Evolutionary conservation across 2,797 vertebrate genomes (phyloP), one percentile per base, ranked within the genome.

Genomic region (Mastacembelus armatus): DNA sequence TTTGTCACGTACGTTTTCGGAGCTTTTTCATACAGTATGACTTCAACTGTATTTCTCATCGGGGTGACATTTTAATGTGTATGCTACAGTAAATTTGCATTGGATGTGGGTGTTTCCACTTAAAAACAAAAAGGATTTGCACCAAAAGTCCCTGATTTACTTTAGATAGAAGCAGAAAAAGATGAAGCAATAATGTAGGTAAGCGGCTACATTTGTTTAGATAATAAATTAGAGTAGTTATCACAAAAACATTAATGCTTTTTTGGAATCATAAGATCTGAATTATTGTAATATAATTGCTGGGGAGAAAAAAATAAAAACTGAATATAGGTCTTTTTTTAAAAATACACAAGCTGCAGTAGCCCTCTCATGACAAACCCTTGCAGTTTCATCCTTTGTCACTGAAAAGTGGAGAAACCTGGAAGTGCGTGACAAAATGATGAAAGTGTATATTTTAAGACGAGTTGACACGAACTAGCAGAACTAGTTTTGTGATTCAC

Each of bases 231-330:
- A 40, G 39, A 24, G 21, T 63, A 52, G 52, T 51, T 51, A 62
- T 74, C 60, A 65, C 52, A 58, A 74, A 65, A 63, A n/a, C 22
- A 38, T 10, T 67, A 56, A 67, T 68, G 59, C 43, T 39, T 74
- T 43, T 67, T 63, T 76, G 63, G 58, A 66, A 51, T 60, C 56
- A 32, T 29, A 65, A 57, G 4, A 56, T 44, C 36, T 78, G 71
- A 80, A 68, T 76, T 66, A 78, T 73, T 81, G 67, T 69, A 43
- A 74, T 56, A 47, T 55, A 66, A 63, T 49, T 42, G 63, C 43
- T 39, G 42, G 26, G 32, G 27, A 43, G 12, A 26, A 21, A 11
- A n/a, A 36, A 36, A 40, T 21, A n/a, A 22, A 33, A 44, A 29
- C 4, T n/a, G 24, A 27, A 40, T 14, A 18, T 22, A 9, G 4